These are phyloP conservation scores for Musca vetustissima DNA, from an alignment of 1,140 invertebrate species.

Conservation along the genomic window DNA sequence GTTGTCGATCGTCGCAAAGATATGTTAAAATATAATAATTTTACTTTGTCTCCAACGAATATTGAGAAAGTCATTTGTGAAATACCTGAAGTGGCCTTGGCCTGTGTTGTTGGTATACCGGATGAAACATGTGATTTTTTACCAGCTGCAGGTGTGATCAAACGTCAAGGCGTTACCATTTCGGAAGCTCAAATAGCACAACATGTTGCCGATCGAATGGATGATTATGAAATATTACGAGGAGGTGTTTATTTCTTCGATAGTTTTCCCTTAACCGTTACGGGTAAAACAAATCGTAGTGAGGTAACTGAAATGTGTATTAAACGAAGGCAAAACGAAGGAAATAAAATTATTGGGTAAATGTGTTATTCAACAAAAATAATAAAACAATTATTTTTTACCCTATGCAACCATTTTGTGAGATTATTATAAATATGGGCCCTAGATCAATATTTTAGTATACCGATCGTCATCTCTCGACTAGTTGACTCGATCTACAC, in stretches of 20 bases:
- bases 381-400: no score
- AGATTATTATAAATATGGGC: no score
- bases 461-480: no score
- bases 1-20: no score
- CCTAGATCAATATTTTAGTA: no score
- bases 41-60: constrained; percentile 46
- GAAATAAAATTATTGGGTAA: no score
- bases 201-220: constrained; percentile 23
- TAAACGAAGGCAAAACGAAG: no score
- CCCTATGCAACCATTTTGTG: no score
- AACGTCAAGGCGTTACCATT: constrained; percentile 8
- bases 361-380: no score
- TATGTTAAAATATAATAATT: constrained; percentile 46
- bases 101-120: constrained; percentile 24
- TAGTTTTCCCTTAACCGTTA: neutral
- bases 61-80: constrained; percentile 38
- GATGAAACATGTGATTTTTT: constrained; percentile 32
- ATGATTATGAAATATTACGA: constrained; percentile 35
- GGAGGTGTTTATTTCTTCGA: constrained; percentile 53
- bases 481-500: no score
- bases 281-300: neutral
- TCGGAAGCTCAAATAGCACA: constrained; percentile 31
- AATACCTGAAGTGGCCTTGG: no score
- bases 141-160: constrained; percentile 37
- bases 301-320: neutral